phyloP scores from a whole-genome alignment of 2,113 vertebrate genomes.

The Pholis gunnellus region DNA sequence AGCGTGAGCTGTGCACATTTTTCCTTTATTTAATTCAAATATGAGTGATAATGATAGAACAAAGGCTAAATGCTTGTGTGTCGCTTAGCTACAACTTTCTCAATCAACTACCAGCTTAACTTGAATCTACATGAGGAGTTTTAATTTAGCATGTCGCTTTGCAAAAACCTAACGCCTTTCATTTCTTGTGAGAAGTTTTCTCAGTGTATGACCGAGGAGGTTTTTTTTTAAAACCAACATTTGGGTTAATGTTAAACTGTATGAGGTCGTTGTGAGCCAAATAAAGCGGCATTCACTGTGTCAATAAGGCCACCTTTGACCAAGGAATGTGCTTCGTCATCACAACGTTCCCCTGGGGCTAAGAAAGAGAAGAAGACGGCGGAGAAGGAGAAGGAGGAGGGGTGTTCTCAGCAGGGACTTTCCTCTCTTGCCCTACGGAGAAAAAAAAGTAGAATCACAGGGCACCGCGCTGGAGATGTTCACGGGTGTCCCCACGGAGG shows the following conservation, averaged over 20 bases:
- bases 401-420: slow-evolving; percentile 67
- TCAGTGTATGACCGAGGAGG: not conserved
- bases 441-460: slow-evolving; percentile 27
- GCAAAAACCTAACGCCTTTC: not conserved
- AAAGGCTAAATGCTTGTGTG: not conserved
- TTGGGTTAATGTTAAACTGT: not conserved
- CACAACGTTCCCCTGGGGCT: slow-evolving; percentile 49
- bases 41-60: not conserved
- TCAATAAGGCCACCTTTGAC: slow-evolving; percentile 43
- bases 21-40: too few species aligned
- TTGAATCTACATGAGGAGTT: not conserved
- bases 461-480: slow-evolving; percentile 59
- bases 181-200: not conserved
- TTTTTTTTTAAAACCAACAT: not conserved
- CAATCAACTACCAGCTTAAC: not conserved
- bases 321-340: slow-evolving; percentile 76
- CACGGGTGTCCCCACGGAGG: slow-evolving; percentile 33
- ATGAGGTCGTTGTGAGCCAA: not conserved
- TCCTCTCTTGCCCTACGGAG: slow-evolving; percentile 42
- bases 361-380: not conserved
- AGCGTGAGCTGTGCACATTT: not conserved
- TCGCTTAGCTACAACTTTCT: not conserved
- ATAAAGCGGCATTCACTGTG: slow-evolving; percentile 29
- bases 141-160: not conserved
- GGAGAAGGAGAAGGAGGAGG: slow-evolving; percentile 35